These are phyloP conservation scores for Macrostomum lignano DNA, from an alignment of 1,140 invertebrate species.

Conservation along the genomic window DNA sequence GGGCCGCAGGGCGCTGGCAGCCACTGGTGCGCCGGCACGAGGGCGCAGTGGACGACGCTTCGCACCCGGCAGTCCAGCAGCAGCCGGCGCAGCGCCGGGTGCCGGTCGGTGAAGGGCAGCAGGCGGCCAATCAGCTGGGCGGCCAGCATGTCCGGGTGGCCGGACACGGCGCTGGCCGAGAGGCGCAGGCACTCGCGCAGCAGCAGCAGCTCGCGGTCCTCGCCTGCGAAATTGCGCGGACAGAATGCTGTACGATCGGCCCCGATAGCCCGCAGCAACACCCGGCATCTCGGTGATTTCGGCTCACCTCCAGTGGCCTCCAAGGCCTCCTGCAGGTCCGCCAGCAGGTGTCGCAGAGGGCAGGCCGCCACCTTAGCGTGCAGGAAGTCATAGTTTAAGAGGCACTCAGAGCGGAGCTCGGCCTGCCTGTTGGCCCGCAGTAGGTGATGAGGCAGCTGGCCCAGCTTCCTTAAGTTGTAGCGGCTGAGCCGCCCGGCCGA, in stretches of 20 bases:
- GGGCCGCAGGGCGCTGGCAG: constrained; percentile 83
- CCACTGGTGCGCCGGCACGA: constrained; percentile 72
- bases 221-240: too few relatives aligned
- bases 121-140: constrained; percentile 68
- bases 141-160: constrained; percentile 75
- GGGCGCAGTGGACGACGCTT: constrained; percentile 54
- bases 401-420: constrained; percentile 63
- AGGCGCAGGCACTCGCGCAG: too few relatives aligned
- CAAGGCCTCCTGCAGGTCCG: constrained; percentile 78
- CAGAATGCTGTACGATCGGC: too few relatives aligned
- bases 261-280: too few relatives aligned
- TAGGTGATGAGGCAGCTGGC: constrained; percentile 67
- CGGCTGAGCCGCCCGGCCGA: constrained; percentile 44
- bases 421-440: constrained; percentile 59
- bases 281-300: too few relatives aligned
- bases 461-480: constrained; percentile 29
- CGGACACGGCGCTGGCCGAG: constrained; percentile 36
- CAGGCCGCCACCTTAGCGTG: constrained; percentile 78
- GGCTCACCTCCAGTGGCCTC: too few relatives aligned
- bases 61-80: constrained; percentile 52
- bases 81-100: constrained; percentile 44
- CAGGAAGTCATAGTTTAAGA: constrained; percentile 90
- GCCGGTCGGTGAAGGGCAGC: constrained; percentile 35
- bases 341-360: constrained; percentile 58
- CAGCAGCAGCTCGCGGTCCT: too few relatives aligned